phyloP scores from a whole-genome alignment of 2,797 vertebrate genomes.

The Denticeps clupeoides region DNA sequence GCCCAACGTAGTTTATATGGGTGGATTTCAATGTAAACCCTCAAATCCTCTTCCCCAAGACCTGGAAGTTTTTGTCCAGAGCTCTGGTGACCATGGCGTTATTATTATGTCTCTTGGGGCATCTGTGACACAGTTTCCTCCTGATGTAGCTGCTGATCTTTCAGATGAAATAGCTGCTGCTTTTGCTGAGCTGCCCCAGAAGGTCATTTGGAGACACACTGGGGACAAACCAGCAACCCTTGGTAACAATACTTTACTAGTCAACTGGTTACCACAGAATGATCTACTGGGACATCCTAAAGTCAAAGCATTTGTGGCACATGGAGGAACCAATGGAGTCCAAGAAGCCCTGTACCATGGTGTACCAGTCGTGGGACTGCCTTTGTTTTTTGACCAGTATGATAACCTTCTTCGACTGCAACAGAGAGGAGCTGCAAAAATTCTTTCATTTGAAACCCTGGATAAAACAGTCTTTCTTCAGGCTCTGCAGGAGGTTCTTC shows the following conservation, averaged over 20 bases:
- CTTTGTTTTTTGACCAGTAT: constrained; percentile 35
- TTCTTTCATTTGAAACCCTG: constrained; percentile 19
- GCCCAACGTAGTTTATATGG: constrained; percentile 42
- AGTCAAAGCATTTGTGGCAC: constrained; percentile 32
- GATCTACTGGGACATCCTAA: constrained; percentile 37
- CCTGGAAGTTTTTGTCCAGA: constrained; percentile 39
- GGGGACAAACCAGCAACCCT: constrained; percentile 24
- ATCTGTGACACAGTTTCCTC: constrained; percentile 22
- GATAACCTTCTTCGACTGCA: constrained; percentile 33
- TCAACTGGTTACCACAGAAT: constrained; percentile 40
- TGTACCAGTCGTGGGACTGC: constrained; percentile 31
- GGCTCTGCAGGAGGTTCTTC: constrained; percentile 26
- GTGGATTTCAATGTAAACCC: constrained; percentile 40
- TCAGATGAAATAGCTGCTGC: constrained; percentile 27
- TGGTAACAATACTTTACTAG: constrained; percentile 36
- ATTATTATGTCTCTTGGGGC: constrained; percentile 46
- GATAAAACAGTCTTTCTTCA: constrained; percentile 22
- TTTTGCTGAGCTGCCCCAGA: constrained; percentile 36
- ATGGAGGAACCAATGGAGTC: constrained; percentile 38
- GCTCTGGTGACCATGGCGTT: constrained; percentile 35
- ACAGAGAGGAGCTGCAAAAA: constrained; percentile 26
- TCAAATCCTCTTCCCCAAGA: constrained; percentile 34
- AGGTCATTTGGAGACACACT: constrained; percentile 31
- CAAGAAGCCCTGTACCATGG: constrained; percentile 39
- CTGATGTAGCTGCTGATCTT: constrained; percentile 22